These are phyloP conservation scores for Merluccius polli DNA, from an alignment of 2,797 vertebrate species.

Conservation along the genomic window DNA sequence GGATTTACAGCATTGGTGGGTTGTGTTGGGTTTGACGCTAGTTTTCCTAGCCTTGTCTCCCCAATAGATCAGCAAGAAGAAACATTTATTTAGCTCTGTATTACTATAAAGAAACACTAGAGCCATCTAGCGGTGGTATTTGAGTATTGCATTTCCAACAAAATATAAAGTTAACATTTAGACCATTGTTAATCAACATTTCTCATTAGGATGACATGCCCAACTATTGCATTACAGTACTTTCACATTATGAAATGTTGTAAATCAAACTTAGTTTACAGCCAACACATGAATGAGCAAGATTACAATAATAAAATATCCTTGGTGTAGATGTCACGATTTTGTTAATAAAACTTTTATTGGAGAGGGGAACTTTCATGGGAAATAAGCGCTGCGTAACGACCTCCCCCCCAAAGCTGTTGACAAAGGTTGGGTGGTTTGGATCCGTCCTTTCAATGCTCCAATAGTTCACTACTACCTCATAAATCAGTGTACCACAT, in stretches of 20 bases:
- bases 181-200: neutral
- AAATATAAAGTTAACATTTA: neutral
- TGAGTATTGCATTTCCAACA: neutral
- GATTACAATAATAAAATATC: neutral
- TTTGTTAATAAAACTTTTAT: neutral
- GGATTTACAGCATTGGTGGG: slow-evolving; percentile 18
- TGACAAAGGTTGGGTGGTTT: neutral
- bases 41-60: neutral
- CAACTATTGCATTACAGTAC: neutral
- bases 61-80: neutral
- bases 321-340: neutral
- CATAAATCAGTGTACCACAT: neutral
- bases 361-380: neutral
- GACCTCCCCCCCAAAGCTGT: neutral
- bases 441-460: neutral
- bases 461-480: neutral
- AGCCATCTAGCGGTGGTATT: slow-evolving; percentile 49
- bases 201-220: neutral
- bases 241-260: neutral
- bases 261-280: neutral
- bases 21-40: neutral
- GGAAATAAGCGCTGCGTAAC: neutral
- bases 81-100: neutral
- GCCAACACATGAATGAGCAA: neutral
- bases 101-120: slow-evolving; percentile 32